phyloP scores from a whole-genome alignment of 1,140 invertebrate genomes.

The Nephila pilipes region DNA sequence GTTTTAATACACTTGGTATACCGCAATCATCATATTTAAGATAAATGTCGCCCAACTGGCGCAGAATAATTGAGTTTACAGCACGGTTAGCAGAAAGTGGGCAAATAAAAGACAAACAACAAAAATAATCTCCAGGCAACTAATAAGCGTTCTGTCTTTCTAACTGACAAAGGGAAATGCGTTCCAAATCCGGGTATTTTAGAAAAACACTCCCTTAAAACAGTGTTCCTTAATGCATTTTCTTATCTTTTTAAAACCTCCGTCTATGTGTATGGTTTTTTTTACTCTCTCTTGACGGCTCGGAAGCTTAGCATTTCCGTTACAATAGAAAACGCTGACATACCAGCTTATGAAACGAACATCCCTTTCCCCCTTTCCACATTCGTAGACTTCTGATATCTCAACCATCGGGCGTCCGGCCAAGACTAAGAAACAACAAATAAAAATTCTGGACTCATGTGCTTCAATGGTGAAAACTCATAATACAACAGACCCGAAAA shows the following conservation, averaged over 20 bases:
- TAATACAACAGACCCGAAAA: not conserved
- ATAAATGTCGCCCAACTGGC: too few species aligned
- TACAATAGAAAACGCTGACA: slow-evolving; percentile 59
- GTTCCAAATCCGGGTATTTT: not conserved
- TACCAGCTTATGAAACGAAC: slow-evolving; percentile 49
- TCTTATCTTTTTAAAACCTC: not conserved
- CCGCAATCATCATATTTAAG: too few species aligned
- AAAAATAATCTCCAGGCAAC: not conserved
- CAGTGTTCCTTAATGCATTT: slow-evolving; percentile 31
- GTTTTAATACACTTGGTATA: too few species aligned
- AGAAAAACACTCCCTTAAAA: slow-evolving; percentile 27
- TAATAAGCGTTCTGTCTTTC: not conserved
- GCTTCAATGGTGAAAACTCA: not conserved
- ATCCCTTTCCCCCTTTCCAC: not conserved
- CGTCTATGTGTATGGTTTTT: not conserved
- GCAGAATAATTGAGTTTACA: too few species aligned
- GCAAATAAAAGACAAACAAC: too few species aligned
- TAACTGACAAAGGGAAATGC: not conserved
- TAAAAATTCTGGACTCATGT: not conserved
- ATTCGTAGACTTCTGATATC: not conserved
- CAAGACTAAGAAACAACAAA: slow-evolving; percentile 31
- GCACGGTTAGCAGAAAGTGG: too few species aligned
- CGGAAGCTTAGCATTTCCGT: slow-evolving; percentile 2
- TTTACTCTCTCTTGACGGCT: not conserved
- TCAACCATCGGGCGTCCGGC: slow-evolving; percentile 9